phyloP scores from a whole-genome alignment of 2,797 vertebrate species.

The Novumbra hubbsi region DNA sequence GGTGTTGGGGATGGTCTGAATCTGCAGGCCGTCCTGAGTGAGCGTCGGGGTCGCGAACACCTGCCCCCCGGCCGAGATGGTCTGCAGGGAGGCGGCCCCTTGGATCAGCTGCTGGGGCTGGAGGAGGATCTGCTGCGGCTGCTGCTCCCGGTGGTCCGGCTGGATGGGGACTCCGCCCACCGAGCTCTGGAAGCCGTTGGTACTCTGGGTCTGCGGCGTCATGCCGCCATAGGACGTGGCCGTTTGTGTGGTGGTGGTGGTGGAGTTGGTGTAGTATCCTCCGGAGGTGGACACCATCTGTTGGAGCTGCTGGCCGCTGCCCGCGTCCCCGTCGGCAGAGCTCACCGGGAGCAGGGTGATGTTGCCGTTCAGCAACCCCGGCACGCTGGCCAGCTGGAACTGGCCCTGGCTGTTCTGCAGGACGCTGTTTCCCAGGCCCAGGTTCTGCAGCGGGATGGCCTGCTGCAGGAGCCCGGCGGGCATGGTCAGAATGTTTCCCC shows the following conservation, averaged over 20 bases:
- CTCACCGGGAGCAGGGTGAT: conserved; percentile 92
- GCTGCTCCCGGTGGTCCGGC: conserved; percentile 76
- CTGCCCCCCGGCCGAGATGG: conserved; percentile 84
- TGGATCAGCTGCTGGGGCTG: conserved; percentile 91
- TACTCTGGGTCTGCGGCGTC: conserved; percentile 65
- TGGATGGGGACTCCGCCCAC: conserved; percentile 63
- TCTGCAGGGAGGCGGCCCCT: conserved; percentile 83
- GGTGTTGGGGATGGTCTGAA: conserved; percentile 87
- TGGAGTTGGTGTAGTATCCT: conserved; percentile 64
- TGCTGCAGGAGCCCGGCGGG: conserved; percentile 85
- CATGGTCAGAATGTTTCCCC: conserved; percentile 77
- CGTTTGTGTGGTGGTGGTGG: conserved; percentile 83
- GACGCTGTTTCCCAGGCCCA: conserved; percentile 82
- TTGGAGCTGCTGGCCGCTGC: conserved; percentile 57
- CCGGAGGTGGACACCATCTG: conserved; percentile 58
- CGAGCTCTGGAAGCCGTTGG: conserved; percentile 66
- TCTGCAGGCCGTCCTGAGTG: conserved; percentile 89
- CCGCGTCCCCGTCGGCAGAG: conserved; percentile 41
- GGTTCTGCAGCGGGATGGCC: conserved; percentile 90
- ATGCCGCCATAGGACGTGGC: conserved; percentile 75
- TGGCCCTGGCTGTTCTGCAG: conserved; percentile 91
- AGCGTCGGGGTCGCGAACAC: conserved; percentile 89
- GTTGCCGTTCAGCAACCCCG: conserved; percentile 91
- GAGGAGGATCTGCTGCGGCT: conserved; percentile 89
- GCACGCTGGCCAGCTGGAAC: conserved; percentile 89